These are phyloP conservation scores for Drosophila bunnanda DNA, from an alignment of 2,888 invertebrate genomes.

Conservation along the genomic window DNA sequence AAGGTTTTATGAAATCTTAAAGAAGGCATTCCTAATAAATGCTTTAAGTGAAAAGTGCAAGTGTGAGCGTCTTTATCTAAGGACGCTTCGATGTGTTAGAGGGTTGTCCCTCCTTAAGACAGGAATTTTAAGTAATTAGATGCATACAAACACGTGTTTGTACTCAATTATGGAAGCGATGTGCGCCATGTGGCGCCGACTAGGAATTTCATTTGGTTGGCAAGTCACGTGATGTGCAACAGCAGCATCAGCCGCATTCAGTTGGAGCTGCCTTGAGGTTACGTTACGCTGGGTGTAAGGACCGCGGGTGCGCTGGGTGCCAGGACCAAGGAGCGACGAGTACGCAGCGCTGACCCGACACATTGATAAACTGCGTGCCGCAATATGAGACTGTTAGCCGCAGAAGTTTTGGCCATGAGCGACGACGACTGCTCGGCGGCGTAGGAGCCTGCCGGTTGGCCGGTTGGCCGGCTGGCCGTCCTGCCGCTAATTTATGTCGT, in stretches of 20 bases:
- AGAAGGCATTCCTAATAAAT: too few species aligned
- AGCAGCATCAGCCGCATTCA: conserved; percentile 37
- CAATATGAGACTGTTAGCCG: conserved; percentile 53
- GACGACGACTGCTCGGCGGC: conserved; percentile 21
- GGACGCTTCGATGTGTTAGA: too few species aligned
- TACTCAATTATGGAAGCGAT: conserved; percentile 54
- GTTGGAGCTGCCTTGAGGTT: conserved; percentile 1
- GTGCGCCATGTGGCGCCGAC: conserved; percentile 56
- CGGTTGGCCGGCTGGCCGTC: too few species aligned
- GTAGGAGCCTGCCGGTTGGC: conserved; percentile 24
- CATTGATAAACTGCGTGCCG: conserved; percentile 59
- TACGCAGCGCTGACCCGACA: conserved; percentile 47
- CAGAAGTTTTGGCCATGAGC: conserved; percentile 44
- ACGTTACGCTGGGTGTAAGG: not conserved
- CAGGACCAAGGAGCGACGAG: not conserved
- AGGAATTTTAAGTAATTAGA: conserved; percentile 44
- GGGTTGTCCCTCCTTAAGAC: conserved; percentile 11
- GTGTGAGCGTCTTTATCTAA: not conserved
- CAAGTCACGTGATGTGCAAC: conserved; percentile 69
- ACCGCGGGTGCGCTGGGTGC: not conserved
- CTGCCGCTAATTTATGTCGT: conserved; percentile 52
- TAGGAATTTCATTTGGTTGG: conserved; percentile 64
- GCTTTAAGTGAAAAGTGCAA: not conserved
- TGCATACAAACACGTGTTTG: conserved; percentile 25
- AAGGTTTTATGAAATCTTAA: not conserved